These are phyloP conservation scores for Callocephalon fimbriatum DNA, from an alignment of 2,113 vertebrate species.

Conservation along the genomic window DNA sequence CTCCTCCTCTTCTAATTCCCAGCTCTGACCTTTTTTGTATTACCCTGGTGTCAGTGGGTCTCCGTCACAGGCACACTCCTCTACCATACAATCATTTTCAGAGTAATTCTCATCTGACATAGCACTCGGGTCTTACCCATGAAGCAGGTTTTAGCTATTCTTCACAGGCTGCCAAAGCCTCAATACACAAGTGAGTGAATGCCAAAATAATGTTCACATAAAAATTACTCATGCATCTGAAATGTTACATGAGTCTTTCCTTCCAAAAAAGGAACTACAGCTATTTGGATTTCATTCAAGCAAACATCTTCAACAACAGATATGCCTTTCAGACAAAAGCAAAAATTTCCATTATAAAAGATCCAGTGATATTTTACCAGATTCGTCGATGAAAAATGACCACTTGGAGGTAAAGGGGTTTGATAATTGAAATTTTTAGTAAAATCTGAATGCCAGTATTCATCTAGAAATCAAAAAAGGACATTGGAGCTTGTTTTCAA, in stretches of 20 bases:
- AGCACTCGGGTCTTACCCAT: neutral
- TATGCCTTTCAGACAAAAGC: neutral
- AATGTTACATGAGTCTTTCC: slow-evolving; percentile 6
- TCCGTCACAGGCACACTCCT: neutral
- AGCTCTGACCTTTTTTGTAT: neutral
- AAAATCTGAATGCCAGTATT: neutral
- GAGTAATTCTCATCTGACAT: neutral
- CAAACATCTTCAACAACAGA: slow-evolving; percentile 25
- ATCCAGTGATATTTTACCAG: neutral
- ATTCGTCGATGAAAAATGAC: neutral
- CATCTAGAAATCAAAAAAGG: neutral
- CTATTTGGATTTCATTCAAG: neutral
- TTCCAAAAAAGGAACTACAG: neutral
- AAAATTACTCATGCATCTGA: slow-evolving; percentile 39
- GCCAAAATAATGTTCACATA: slow-evolving; percentile 15
- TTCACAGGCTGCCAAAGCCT: neutral
- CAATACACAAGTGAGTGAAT: neutral
- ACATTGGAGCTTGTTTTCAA: neutral
- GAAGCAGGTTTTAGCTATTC: neutral
- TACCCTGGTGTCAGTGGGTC: neutral
- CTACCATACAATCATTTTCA: neutral
- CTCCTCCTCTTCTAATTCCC: neutral
- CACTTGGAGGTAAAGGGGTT: neutral
- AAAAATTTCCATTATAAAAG: slow-evolving; percentile 1
- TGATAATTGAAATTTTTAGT: neutral